Evolutionary conservation across 2,888 invertebrate genomes (phyloP).

Genomic region (Leptothorax acervorum): DNA sequence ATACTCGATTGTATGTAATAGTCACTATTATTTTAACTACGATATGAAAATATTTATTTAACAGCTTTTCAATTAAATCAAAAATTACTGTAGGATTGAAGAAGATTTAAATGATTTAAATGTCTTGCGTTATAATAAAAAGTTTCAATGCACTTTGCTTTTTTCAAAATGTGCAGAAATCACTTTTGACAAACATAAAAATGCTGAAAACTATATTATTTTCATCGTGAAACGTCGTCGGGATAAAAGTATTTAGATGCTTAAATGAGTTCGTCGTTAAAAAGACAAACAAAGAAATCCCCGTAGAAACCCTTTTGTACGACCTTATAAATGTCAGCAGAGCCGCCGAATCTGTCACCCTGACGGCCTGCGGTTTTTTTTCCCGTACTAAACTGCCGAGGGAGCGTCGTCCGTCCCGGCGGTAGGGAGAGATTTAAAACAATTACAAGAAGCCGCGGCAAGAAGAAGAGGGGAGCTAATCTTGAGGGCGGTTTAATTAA

Average conservation of each 20-base stretch:
- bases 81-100: background rate
- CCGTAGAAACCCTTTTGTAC: constrained; percentile 66
- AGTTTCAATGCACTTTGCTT: background rate
- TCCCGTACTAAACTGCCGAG: constrained; percentile 73
- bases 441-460: constrained; percentile 82
- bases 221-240: background rate
- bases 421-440: constrained; percentile 84
- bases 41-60: background rate
- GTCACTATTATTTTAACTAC: background rate
- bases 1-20: background rate
- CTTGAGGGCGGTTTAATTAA: constrained; percentile 86
- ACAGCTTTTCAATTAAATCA: background rate
- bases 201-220: background rate
- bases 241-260: constrained; percentile 36
- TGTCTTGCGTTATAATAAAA: background rate
- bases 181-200: background rate
- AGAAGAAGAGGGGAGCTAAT: constrained; percentile 82
- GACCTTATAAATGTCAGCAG: constrained; percentile 82
- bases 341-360: constrained; percentile 84
- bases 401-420: constrained; percentile 68
- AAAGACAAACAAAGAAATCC: constrained; percentile 66
- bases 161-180: constrained; percentile 1
- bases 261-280: constrained; percentile 59
- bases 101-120: background rate
- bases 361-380: constrained; percentile 82